A percentile compares a stretch with the other conserved stretches of the same genome.
These are phyloP conservation scores for Reticulitermes speratus DNA, from an alignment of 1,140 invertebrate genomes.

Conservation along the genomic window DNA sequence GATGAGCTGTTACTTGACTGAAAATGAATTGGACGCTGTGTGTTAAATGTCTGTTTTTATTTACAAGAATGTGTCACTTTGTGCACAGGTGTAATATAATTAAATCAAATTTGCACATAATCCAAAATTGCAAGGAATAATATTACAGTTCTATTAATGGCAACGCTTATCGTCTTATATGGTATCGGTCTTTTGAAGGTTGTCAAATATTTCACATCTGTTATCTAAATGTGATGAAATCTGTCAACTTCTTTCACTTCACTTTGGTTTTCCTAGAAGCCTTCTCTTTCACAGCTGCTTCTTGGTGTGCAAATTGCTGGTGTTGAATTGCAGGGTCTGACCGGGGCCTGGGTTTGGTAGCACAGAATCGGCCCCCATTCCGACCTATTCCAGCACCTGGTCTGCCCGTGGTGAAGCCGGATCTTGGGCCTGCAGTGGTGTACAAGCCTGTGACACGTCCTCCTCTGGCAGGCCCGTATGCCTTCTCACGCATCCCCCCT, in stretches of 20 bases:
- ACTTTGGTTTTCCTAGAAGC: background rate
- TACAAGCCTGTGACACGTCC: slow-evolving; percentile 66
- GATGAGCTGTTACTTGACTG: too few relatives aligned
- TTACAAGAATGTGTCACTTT: too few relatives aligned
- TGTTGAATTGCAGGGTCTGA: slow-evolving; percentile 39
- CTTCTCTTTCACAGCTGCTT: too few relatives aligned
- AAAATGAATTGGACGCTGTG: too few relatives aligned
- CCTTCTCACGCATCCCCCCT: slow-evolving; percentile 81
- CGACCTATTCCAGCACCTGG: slow-evolving; percentile 53
- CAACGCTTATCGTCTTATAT: too few relatives aligned
- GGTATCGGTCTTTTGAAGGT: too few relatives aligned
- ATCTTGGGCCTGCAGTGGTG: slow-evolving; percentile 53
- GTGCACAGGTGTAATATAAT: too few relatives aligned
- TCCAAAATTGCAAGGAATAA: too few relatives aligned
- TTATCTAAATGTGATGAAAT: background rate
- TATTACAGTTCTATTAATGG: too few relatives aligned
- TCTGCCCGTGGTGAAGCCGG: slow-evolving; percentile 56
- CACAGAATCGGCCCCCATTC: slow-evolving; percentile 49
- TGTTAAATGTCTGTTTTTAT: too few relatives aligned
- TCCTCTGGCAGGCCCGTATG: slow-evolving; percentile 82
- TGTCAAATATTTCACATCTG: background rate
- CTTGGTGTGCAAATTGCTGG: too few relatives aligned
- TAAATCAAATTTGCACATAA: too few relatives aligned
- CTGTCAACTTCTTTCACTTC: background rate
- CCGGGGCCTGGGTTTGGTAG: slow-evolving; percentile 44